phyloP scores from a whole-genome alignment of 2,888 invertebrate genomes.

The Rhingia rostrata region DNA sequence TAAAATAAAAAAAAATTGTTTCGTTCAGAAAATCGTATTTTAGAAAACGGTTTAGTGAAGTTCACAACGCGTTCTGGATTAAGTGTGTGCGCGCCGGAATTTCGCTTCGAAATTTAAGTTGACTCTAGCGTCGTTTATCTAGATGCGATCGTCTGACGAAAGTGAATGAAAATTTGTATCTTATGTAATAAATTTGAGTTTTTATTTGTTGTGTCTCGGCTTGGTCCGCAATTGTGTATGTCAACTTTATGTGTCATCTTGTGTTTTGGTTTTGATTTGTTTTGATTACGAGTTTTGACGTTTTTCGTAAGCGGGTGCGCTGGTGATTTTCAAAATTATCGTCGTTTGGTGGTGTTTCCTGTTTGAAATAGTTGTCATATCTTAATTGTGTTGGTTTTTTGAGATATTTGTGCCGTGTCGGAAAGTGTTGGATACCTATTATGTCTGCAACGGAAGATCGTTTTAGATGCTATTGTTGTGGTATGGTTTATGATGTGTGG shows the following conservation, averaged over 20 bases:
- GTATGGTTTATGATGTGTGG: conserved; percentile 38
- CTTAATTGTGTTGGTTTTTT: conserved; percentile 2
- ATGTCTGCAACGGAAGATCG: conserved; percentile 41
- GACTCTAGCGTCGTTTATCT: conserved; percentile 14
- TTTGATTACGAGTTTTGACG: conserved; percentile 27
- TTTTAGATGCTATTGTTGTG: conserved; percentile 68
- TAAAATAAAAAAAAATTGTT: conserved; percentile 7
- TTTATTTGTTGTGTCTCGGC: conserved; percentile 11
- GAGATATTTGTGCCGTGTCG: conserved; percentile 6
- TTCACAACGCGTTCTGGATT: conserved; percentile 28
- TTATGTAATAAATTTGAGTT: conserved; percentile 33
- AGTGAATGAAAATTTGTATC: conserved; percentile 8
- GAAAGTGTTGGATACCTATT: conserved; percentile 10
- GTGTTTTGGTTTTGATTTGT: conserved; percentile 45
- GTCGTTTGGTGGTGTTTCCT: conserved; percentile 13
- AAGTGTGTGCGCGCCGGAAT: conserved; percentile 18
- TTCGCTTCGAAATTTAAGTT: conserved; percentile 18
- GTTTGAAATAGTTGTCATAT: neutral
- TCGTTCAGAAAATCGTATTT: conserved; percentile 48
- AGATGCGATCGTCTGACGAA: conserved; percentile 7
- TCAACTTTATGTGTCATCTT: neutral
- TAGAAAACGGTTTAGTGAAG: conserved; percentile 53
- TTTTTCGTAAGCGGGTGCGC: conserved; percentile 5
- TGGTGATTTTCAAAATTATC: conserved; percentile 12
- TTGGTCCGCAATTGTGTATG: neutral